Percentiles rank a stretch among this genome's conserved stretches.
Evolutionary conservation across 2,888 invertebrate genomes (phyloP).

Genomic region (Atherix ibis): DNA sequence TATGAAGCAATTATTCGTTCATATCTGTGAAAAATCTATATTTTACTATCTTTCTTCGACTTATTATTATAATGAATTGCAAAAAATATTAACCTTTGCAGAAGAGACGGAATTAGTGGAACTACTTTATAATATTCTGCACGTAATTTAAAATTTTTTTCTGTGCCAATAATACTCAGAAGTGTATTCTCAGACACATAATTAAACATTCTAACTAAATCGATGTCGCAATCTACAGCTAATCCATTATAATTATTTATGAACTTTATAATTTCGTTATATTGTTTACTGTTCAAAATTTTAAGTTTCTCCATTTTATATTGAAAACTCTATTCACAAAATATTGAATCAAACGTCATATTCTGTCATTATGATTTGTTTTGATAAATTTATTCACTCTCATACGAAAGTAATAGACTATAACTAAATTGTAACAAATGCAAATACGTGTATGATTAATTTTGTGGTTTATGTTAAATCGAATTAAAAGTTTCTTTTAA

Average conservation of each 20-base stretch:
- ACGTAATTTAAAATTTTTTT: constrained; percentile 49
- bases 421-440: too few species aligned
- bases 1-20: background rate
- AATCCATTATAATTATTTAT: constrained; percentile 40
- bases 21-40: background rate
- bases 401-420: too few species aligned
- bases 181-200: constrained; percentile 42
- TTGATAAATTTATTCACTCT: too few species aligned
- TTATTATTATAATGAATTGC: background rate
- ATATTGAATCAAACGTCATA: too few species aligned
- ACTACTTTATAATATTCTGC: constrained; percentile 43
- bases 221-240: constrained; percentile 42
- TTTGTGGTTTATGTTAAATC: too few species aligned
- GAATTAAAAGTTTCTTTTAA: too few species aligned
- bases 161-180: constrained; percentile 51
- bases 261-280: constrained; percentile 25
- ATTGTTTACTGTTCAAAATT: constrained; percentile 17
- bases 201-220: constrained; percentile 40
- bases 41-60: background rate
- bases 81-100: constrained; percentile 32
- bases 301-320: too few species aligned
- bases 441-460: too few species aligned
- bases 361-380: too few species aligned
- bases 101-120: constrained; percentile 38
- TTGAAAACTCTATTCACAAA: too few species aligned